Conservation (phyloP, 2,797 vertebrate species). For the Hypotaenidia okinawae region DNA sequence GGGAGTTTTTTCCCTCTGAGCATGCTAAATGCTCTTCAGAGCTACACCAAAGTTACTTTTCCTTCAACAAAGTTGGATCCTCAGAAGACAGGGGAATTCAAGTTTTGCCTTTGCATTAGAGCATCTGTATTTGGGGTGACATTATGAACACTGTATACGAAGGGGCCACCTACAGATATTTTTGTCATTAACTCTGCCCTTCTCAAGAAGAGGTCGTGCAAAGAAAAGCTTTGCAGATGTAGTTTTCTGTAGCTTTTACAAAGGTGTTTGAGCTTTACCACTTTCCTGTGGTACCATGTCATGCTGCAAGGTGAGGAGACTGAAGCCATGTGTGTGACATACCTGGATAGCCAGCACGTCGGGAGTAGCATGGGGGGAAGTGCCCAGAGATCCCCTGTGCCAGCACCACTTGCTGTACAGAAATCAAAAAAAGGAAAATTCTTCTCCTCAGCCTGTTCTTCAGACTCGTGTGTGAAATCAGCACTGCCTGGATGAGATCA, state of each 20-base stretch:
- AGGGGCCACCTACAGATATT: background rate
- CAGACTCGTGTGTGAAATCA: background rate
- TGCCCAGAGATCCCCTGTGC: background rate
- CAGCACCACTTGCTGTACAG: background rate
- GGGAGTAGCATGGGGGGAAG: background rate
- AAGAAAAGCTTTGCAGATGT: background rate
- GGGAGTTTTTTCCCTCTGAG: background rate
- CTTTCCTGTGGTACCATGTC: background rate
- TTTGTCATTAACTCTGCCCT: background rate
- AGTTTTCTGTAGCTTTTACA: background rate
- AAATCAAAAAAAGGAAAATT: background rate
- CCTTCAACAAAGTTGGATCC: background rate
- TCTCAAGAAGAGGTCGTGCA: fast-evolving
- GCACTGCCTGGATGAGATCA: background rate
- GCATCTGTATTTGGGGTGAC: background rate
- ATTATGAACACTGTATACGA: background rate
- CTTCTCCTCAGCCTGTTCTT: background rate
- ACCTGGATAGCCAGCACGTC: background rate
- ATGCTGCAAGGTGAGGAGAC: background rate
- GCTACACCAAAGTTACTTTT: background rate
- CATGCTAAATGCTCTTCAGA: background rate
- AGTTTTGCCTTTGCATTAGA: background rate
- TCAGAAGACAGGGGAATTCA: background rate
- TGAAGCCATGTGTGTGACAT: background rate
- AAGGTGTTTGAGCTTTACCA: background rate